These are phyloP conservation scores for Cryptotermes secundus DNA, from an alignment of 1,140 invertebrate species.

Conservation along the genomic window DNA sequence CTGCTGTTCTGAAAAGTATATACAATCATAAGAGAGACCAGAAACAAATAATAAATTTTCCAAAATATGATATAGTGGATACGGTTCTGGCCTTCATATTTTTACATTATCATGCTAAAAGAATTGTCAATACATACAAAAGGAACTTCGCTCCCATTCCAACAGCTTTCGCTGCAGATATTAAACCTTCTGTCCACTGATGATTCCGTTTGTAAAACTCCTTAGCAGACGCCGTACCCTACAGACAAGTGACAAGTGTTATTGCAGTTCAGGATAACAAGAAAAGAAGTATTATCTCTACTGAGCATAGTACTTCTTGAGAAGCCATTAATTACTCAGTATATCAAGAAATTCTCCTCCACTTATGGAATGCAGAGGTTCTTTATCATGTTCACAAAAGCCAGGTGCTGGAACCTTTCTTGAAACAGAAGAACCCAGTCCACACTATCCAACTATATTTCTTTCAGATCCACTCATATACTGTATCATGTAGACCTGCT, in stretches of 20 bases:
- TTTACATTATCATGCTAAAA: too few relatives aligned
- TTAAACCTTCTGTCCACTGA: conserved; percentile 97
- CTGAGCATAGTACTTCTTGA: background rate
- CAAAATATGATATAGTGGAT: background rate
- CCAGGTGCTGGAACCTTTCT: too few relatives aligned
- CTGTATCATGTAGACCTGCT: too few relatives aligned
- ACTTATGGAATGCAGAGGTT: too few relatives aligned
- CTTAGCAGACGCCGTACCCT: conserved; percentile 75
- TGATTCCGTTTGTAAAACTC: conserved; percentile 99
- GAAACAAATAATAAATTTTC: background rate
- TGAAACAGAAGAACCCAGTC: too few relatives aligned
- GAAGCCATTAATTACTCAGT: background rate
- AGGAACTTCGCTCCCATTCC: conserved; percentile 92
- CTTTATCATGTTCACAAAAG: too few relatives aligned
- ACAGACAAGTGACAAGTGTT: conserved; percentile 4
- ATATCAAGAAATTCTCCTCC: too few relatives aligned
- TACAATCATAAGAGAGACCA: background rate
- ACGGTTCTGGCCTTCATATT: too few relatives aligned
- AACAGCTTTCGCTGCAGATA: conserved; percentile 97
- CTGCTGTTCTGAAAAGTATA: conserved; percentile 71
- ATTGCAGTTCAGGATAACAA: background rate
- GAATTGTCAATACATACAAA: conserved; percentile 64
- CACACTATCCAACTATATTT: too few relatives aligned
- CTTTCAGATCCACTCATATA: too few relatives aligned
- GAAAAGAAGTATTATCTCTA: conserved; percentile 23